These are phyloP conservation scores for Deilephila elpenor DNA, from an alignment of 2,888 invertebrate genomes.

Conservation along the genomic window DNA sequence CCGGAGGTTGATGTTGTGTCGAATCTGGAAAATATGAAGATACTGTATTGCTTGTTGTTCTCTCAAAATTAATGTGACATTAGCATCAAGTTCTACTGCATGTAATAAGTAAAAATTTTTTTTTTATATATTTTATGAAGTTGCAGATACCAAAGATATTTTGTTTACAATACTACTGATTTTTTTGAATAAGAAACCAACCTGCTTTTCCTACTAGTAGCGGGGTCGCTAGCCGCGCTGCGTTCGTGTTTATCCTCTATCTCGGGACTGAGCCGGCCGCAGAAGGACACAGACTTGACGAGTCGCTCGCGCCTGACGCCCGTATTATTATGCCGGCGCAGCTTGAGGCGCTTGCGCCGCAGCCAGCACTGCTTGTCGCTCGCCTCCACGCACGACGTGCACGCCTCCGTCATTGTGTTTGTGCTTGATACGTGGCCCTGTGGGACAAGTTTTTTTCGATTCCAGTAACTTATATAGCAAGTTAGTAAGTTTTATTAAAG, in stretches of 20 bases:
- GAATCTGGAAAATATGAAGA: conserved; percentile 60
- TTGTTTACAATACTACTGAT: not conserved
- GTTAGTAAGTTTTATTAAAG: too few relatives aligned
- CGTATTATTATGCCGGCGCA: conserved; percentile 65
- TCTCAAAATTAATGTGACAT: too few relatives aligned
- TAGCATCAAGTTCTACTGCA: too few relatives aligned
- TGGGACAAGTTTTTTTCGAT: not conserved
- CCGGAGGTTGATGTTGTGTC: conserved; percentile 87
- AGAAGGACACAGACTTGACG: conserved; percentile 90
- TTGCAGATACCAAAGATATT: too few relatives aligned
- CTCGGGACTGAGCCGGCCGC: conserved; percentile 85
- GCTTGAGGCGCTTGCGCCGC: conserved; percentile 72
- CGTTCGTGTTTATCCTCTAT: conserved; percentile 85
- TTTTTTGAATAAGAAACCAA: conserved; percentile 44
- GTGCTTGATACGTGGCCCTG: conserved; percentile 82
- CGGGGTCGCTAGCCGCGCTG: conserved; percentile 87
- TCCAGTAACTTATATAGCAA: too few relatives aligned
- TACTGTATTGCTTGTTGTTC: too few relatives aligned
- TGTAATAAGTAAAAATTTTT: too few relatives aligned
- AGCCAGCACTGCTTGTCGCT: conserved; percentile 78
- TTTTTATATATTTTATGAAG: too few relatives aligned
- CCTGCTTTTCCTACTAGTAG: conserved; percentile 84
- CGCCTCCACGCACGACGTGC: conserved; percentile 81
- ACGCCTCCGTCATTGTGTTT: conserved; percentile 82
- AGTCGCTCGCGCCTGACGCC: conserved; percentile 73